These are phyloP conservation scores for Manacus vitellinus DNA, from an alignment of 2,113 vertebrate genomes.

Conservation along the genomic window DNA sequence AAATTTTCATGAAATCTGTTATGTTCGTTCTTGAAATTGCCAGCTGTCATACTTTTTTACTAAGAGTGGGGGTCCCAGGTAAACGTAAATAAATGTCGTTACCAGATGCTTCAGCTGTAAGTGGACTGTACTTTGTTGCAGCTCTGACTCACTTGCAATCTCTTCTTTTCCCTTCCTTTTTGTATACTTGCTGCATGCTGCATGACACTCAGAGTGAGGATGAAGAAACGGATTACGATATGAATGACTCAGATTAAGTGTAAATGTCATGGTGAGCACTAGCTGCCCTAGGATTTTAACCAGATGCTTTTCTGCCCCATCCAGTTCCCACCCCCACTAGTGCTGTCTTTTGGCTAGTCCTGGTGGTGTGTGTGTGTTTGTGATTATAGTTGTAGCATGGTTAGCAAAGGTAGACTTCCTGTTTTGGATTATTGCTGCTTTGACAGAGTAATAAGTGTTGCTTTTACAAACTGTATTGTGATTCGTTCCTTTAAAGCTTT, in stretches of 20 bases:
- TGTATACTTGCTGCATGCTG: slow-evolving; percentile 76
- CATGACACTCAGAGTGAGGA: slow-evolving; percentile 84
- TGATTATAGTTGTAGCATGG: slow-evolving; percentile 24
- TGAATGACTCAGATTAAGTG: slow-evolving; percentile 90
- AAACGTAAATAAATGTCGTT: not conserved
- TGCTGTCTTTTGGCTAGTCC: not conserved
- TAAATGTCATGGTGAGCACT: slow-evolving; percentile 85
- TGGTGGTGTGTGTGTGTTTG: not conserved
- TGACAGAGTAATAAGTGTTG: not conserved
- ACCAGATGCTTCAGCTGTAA: not conserved
- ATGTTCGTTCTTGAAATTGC: not conserved
- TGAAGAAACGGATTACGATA: slow-evolving; percentile 85
- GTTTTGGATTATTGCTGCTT: not conserved
- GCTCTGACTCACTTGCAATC: slow-evolving; percentile 51
- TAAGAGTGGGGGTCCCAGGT: not conserved
- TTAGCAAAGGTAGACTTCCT: not conserved
- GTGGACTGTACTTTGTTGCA: slow-evolving; percentile 8
- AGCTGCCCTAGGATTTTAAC: slow-evolving; percentile 61
- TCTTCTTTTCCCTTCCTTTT: slow-evolving; percentile 72
- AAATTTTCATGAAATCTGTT: not conserved
- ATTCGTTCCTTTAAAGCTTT: not conserved
- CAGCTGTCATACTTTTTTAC: not conserved
- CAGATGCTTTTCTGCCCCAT: not conserved
- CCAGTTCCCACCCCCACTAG: not conserved
- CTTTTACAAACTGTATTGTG: not conserved